phyloP scores from a whole-genome alignment of 2,888 invertebrate genomes.

The Eupithecia inturbata region DNA sequence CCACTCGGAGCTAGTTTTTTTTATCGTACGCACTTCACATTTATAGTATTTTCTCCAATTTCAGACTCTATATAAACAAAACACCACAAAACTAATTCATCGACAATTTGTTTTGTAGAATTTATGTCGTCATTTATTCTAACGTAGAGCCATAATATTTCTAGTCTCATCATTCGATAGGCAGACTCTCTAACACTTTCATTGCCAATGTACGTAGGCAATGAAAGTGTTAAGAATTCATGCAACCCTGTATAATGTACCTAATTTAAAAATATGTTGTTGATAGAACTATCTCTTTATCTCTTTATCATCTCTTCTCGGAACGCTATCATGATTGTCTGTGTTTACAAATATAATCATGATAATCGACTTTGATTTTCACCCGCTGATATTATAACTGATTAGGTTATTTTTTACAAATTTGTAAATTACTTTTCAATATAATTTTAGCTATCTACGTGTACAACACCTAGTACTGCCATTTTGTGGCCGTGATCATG shows the following conservation, averaged over 20 bases:
- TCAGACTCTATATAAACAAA: too few species aligned
- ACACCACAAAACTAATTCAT: too few species aligned
- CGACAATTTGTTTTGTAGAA: too few species aligned
- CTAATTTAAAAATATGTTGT: conserved; percentile 1
- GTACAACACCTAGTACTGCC: not conserved
- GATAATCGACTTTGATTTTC: not conserved
- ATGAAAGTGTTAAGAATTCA: not conserved
- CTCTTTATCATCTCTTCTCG: not conserved
- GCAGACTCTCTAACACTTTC: too few species aligned
- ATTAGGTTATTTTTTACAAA: conserved; percentile 2
- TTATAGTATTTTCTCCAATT: too few species aligned
- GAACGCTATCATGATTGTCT: not conserved
- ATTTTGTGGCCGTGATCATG: not conserved
- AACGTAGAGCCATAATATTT: too few species aligned
- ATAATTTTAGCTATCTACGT: not conserved
- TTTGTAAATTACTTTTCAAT: not conserved
- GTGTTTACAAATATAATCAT: not conserved
- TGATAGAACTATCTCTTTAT: not conserved
- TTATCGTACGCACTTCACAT: too few species aligned
- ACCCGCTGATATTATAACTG: not conserved
- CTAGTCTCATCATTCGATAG: too few species aligned
- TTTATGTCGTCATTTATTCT: too few species aligned
- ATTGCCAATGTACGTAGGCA: too few species aligned
- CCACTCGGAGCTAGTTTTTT: too few species aligned
- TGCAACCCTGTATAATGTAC: not conserved